Conservation (phyloP, 2,888 invertebrate species). For the Anorthoa munda region DNA sequence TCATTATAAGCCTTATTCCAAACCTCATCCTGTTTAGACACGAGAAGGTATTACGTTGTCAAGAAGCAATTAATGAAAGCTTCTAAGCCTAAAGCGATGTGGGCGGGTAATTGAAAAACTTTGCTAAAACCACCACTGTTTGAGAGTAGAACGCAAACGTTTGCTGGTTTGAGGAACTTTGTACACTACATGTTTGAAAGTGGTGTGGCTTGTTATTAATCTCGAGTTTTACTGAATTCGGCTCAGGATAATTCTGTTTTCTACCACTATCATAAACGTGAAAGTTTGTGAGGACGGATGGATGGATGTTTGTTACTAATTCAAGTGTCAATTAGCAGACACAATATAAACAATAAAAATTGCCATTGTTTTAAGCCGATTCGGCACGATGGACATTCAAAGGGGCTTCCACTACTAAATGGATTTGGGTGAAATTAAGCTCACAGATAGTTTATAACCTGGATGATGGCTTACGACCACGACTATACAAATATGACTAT, state of each 20-base stretch:
- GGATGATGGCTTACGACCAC: too few relatives aligned
- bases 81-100: conserved; percentile 7
- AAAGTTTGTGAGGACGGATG: too few relatives aligned
- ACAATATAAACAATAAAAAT: too few relatives aligned
- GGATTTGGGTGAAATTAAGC: too few relatives aligned
- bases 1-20: not conserved
- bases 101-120: conserved; percentile 54
- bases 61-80: conserved; percentile 37
- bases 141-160: not conserved
- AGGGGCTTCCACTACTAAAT: too few relatives aligned
- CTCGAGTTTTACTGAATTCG: not conserved
- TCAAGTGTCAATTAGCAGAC: too few relatives aligned
- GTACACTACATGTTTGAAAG: conserved; percentile 2
- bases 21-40: not conserved
- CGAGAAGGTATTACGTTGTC: not conserved
- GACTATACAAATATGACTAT: too few relatives aligned
- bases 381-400: too few relatives aligned
- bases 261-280: too few relatives aligned
- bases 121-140: conserved; percentile 39
- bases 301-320: too few relatives aligned
- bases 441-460: too few relatives aligned
- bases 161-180: conserved; percentile 19
- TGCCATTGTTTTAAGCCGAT: too few relatives aligned
- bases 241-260: not conserved
- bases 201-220: not conserved